Evolutionary conservation across 2,113 vertebrate species (phyloP), one percentile per base, ranked within the genome.

Genomic region (Gymnorhina tibicen): DNA sequence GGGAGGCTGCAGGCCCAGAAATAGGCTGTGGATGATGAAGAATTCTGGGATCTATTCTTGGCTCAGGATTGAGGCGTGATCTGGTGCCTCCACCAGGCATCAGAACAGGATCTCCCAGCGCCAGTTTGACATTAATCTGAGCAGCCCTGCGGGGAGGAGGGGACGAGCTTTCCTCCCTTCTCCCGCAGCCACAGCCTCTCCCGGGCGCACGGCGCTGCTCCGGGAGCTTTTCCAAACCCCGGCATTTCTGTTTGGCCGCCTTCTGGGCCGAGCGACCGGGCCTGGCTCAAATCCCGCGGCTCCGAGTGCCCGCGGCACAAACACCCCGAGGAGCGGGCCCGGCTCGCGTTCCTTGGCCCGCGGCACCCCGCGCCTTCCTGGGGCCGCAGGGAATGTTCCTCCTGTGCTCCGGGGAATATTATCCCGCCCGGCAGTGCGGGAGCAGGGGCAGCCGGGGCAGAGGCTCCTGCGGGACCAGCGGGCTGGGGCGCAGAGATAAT

Each of bases 31-130:
- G 35, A 22, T 30, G 82, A 55, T 58, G 37, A 55, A 42, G 91
- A 93, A 87, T 42, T 75, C 93, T 33, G 80, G 68, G 55, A 88
- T 95, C 93, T 95, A 83, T 94, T 92, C 91, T 67, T 14, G 93
- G 89, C 94, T 79, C 26, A 8, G 83, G 49, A 47, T 8, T 13
- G 37, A 42, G 79, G 93, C 14, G 59, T 55, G 91, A 91, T 73
- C 73, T 16, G 21, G 81, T 37, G 76, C 86, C 68, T 56, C 27
- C 67, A 55, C 22, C 74, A 90, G 91, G 49, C 78, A 14, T 73
- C 21, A 11, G 33, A 39, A 58, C 82, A n/a, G 83, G 83, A 86
- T 80, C 59, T 26, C 73, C 80, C n/a, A 24, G 84, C 41, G 23
- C 4, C 73, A 3, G 53, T 5, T 32, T 24, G 50, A 73, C 92